Conservation (phyloP, 2,888 invertebrate species). For the Carcina quercana region DNA sequence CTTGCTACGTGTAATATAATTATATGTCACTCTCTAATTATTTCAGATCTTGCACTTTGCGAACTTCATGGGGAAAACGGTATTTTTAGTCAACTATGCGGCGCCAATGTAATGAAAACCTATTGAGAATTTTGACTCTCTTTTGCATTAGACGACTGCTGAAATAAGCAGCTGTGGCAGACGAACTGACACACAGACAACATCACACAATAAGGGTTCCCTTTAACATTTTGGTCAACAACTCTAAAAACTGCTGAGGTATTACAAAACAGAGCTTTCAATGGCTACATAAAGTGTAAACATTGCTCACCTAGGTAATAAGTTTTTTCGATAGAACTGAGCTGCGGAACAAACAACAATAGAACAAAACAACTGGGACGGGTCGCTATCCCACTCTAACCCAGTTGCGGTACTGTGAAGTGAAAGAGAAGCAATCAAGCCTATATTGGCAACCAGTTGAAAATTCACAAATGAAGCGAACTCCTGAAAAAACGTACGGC, state of each 20-base stretch:
- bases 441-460: conserved; percentile 37
- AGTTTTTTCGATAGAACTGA: conserved; percentile 35
- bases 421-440: conserved; percentile 34
- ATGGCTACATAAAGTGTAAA: conserved; percentile 18
- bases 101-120: too few species aligned
- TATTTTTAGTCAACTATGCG: too few species aligned
- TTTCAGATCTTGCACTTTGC: too few species aligned
- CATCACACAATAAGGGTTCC: too few species aligned
- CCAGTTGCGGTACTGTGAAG: conserved; percentile 37
- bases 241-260: not conserved
- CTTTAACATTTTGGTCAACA: not conserved
- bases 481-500: conserved; percentile 25
- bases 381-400: conserved; percentile 51
- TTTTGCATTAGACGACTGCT: too few species aligned
- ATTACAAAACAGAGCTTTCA: conserved; percentile 7
- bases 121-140: too few species aligned
- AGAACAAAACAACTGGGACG: conserved; percentile 40
- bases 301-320: conserved; percentile 26
- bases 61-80: too few species aligned
- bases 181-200: too few species aligned
- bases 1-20: too few species aligned
- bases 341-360: conserved; percentile 36
- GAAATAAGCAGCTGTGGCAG: too few species aligned
- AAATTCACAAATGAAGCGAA: conserved; percentile 32
- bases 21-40: too few species aligned